Evolutionary conservation across 2,888 invertebrate genomes (phyloP).

Genomic region (Meteorus cinctellus): DNA sequence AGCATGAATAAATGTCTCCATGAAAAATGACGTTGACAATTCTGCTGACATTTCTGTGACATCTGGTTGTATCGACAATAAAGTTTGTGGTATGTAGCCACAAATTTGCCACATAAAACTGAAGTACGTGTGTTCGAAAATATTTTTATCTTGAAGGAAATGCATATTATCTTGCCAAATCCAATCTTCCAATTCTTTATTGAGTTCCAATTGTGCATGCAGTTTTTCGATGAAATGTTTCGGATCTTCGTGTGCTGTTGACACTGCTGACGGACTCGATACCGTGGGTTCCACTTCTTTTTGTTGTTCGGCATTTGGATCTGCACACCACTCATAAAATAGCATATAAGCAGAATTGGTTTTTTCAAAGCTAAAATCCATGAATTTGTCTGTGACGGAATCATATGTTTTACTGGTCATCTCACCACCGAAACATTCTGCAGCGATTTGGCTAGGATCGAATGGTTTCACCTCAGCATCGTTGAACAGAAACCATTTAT

Average conservation of each 20-base stretch:
- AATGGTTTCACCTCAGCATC: slow-evolving; percentile 96
- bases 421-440: slow-evolving; percentile 97
- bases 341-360: slow-evolving; percentile 98
- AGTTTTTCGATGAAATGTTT: slow-evolving; percentile 35
- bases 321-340: slow-evolving; percentile 90
- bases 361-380: slow-evolving; percentile 98
- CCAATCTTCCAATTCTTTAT: slow-evolving; percentile 92
- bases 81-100: slow-evolving; percentile 92
- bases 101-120: slow-evolving; percentile 98
- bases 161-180: slow-evolving; percentile 98
- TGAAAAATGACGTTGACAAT: slow-evolving; percentile 93
- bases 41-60: slow-evolving; percentile 90
- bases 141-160: slow-evolving; percentile 94
- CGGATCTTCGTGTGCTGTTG: slow-evolving; percentile 46
- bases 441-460: slow-evolving; percentile 94
- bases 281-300: slow-evolving; percentile 68
- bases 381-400: slow-evolving; percentile 95
- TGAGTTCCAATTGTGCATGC: slow-evolving; percentile 77
- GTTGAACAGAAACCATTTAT: slow-evolving; percentile 95
- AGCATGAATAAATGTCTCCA: slow-evolving; percentile 97
- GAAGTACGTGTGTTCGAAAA: slow-evolving; percentile 96
- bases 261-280: slow-evolving; percentile 58
- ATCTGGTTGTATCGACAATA: slow-evolving; percentile 85
- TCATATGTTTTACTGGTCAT: slow-evolving; percentile 98
- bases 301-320: slow-evolving; percentile 64